A percentile compares a stretch with the other conserved stretches of the same genome.
These are phyloP conservation scores for Anseranas semipalmata DNA, from an alignment of 2,113 vertebrate genomes.

Conservation along the genomic window DNA sequence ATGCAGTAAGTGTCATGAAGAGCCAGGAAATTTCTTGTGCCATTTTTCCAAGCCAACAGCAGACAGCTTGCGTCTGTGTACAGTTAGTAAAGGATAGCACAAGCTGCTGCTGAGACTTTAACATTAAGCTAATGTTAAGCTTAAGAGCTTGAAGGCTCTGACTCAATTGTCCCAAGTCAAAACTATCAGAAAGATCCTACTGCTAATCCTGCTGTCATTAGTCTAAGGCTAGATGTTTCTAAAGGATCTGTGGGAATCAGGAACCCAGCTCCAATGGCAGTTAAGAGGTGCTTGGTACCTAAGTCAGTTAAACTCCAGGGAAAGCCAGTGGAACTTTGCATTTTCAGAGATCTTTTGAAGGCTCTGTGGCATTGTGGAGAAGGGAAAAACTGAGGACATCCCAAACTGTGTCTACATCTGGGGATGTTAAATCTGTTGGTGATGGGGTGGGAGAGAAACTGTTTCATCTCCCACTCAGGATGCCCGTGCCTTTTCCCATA, in stretches of 20 bases:
- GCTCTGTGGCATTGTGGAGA: neutral
- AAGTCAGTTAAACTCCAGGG: neutral
- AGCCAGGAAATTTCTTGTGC: neutral
- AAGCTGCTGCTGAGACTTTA: neutral
- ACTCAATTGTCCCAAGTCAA: neutral
- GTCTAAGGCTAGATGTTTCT: neutral
- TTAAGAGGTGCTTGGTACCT: neutral
- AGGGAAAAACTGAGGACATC: neutral
- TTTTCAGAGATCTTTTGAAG: neutral
- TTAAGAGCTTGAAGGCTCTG: neutral
- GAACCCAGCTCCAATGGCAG: neutral
- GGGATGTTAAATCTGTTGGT: neutral
- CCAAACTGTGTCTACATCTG: neutral
- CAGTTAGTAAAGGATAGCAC: neutral
- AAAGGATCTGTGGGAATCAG: neutral
- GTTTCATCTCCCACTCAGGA: neutral
- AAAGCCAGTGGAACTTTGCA: neutral
- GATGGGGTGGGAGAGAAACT: neutral
- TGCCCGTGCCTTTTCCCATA: neutral
- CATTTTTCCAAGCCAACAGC: neutral
- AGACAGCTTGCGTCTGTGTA: neutral
- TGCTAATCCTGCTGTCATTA: neutral
- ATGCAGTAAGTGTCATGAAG: slow-evolving; percentile 79
- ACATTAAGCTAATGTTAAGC: neutral
- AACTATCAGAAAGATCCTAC: neutral